Evolutionary conservation across 2,888 invertebrate species (phyloP), one percentile per base, ranked within the genome.

Genomic region (Halictus quadricinctus): DNA sequence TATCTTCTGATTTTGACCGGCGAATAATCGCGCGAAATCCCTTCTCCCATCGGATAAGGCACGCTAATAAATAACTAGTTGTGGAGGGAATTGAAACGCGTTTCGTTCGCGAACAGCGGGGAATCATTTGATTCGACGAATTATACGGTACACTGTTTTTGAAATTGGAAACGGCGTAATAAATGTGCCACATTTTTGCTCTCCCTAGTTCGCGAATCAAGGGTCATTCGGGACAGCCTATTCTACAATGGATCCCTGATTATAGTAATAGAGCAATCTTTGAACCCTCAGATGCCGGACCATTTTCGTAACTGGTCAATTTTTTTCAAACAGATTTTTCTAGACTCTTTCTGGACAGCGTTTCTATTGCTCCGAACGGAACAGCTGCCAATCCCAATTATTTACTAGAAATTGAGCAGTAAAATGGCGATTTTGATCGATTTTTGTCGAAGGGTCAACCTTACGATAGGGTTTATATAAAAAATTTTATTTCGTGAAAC

Each of bases 1-100:
- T 85, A 73, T 81, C 72, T 70, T 54, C 86, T 85, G 86, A 86
- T 81, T 86, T 85, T 76, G 86, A 85, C 75, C 50, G 66, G 46
- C 36, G 69, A 76, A 81, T 85, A 79, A 81, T 81, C 76, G 58
- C n/a, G 25, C 58, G 43, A 75, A 80, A 85, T 74, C 77, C 50
- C 60, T 29, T 46, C n/a, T 13, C 50, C n/a, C 25, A n/a, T 21
- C 7, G n/a, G 72, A n/a, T n/a, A 60, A 78, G 46, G 15, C 25
- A 12, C 18, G 5, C 21, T 58, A 41, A 43, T 73, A 69, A 85
- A 85, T 83, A 43, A 75, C 72, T 12, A 29, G 48, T 66, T 48
- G 58, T 66, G 75, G 7, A 50, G 36, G 15, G n/a, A 41, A 78
- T 84, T 60, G 76, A 76, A 76, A 60, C 18, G 58, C 43, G 72